phyloP scores from a whole-genome alignment of 2,113 vertebrate genomes.

The Chloebia gouldiae region DNA sequence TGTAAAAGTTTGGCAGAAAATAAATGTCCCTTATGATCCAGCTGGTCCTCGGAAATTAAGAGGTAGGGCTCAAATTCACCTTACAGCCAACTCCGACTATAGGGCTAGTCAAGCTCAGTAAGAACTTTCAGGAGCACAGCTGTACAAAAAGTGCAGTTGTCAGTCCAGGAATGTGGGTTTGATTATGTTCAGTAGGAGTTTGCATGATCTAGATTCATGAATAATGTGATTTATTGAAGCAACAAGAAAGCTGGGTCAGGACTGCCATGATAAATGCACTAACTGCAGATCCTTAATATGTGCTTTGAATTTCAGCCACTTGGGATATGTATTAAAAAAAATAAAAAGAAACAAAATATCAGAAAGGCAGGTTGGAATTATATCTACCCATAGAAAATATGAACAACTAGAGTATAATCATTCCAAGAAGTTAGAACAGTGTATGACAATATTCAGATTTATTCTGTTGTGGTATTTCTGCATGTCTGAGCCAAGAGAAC shows the following conservation, averaged over 20 bases:
- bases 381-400: background rate
- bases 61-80: background rate
- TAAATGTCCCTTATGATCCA: background rate
- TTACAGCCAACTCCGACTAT: accelerated
- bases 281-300: background rate
- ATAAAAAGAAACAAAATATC: background rate
- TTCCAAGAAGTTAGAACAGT: background rate
- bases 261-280: background rate
- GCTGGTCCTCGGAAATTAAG: background rate
- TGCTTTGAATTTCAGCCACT: background rate
- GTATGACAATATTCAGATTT: background rate
- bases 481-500: background rate
- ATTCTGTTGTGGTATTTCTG: background rate
- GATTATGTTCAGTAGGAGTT: background rate
- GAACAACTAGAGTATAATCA: background rate
- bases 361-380: background rate
- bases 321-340: background rate
- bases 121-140: background rate
- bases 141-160: background rate
- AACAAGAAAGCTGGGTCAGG: background rate
- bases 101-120: background rate
- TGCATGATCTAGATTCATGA: background rate
- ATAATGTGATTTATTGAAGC: background rate
- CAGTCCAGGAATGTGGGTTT: background rate
- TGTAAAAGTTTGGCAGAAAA: background rate